Percentiles rank a stretch among this genome's conserved stretches.
These are phyloP conservation scores for Elysia crispata DNA, from an alignment of 2,888 invertebrate species.

Conservation along the genomic window DNA sequence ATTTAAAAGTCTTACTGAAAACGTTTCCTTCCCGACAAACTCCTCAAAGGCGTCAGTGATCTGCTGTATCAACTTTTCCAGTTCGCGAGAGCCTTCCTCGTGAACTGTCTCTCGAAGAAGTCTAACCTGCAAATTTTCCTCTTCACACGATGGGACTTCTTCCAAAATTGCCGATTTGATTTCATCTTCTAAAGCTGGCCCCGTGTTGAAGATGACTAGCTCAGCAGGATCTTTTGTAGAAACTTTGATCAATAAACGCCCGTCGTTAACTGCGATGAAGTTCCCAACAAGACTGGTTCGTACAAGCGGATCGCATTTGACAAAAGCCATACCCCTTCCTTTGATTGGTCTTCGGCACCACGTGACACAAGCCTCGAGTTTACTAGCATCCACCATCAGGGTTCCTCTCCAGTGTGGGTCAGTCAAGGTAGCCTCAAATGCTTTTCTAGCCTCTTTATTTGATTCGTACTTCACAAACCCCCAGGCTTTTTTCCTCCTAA, in stretches of 20 bases:
- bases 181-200: slow-evolving; percentile 17
- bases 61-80: not conserved
- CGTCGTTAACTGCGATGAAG: not conserved
- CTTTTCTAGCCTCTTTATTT: slow-evolving; percentile 43
- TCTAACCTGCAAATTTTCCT: slow-evolving; percentile 7
- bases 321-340: slow-evolving; percentile 50
- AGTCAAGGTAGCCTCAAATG: slow-evolving; percentile 44
- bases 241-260: not conserved
- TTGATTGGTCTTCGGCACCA: slow-evolving; percentile 61
- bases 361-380: slow-evolving; percentile 47
- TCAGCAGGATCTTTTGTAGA: slow-evolving; percentile 13
- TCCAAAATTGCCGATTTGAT: slow-evolving; percentile 28
- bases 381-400: no score
- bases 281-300: slow-evolving; percentile 11
- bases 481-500: slow-evolving; percentile 55
- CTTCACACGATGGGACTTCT: slow-evolving; percentile 2
- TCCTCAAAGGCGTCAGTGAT: slow-evolving; percentile 1
- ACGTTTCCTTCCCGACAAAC: slow-evolving; percentile 1
- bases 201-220: slow-evolving; percentile 37
- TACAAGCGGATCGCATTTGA: slow-evolving; percentile 38
- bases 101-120: slow-evolving; percentile 18
- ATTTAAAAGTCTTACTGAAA: not conserved
- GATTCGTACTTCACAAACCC: slow-evolving; percentile 60
- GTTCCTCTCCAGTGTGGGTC: no score
- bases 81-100: not conserved